A percentile compares a stretch with the other conserved stretches of the same genome.
Conservation (phyloP, 37 sponge, comb jelly and placozoan species). For the Eunapius fragilis region DNA sequence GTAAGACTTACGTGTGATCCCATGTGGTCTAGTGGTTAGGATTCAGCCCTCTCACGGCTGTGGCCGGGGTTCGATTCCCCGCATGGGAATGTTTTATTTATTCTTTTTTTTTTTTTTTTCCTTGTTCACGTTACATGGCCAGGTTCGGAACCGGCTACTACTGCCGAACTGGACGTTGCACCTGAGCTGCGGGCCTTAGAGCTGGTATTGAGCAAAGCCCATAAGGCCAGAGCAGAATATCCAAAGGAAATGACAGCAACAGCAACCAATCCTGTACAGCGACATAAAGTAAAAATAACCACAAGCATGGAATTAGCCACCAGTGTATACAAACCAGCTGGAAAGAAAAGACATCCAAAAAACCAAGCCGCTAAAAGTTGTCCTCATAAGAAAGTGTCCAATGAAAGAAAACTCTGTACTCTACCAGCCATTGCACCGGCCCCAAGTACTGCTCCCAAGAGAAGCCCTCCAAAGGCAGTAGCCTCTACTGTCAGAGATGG, state of each 20-base stretch:
- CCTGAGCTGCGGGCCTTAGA: constrained; percentile 27
- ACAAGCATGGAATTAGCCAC: background rate
- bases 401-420: background rate
- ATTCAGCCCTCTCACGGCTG: constrained; percentile 86
- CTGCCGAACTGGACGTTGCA: background rate
- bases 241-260: background rate
- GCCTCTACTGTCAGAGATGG: background rate
- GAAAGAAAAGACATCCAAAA: background rate
- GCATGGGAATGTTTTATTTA: constrained; percentile 59
- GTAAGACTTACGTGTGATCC: constrained; percentile 26
- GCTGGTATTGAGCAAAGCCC: constrained; percentile 31
- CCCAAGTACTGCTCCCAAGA: no score
- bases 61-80: constrained; percentile 90
- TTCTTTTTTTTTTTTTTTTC: constrained; percentile 8
- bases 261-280: background rate
- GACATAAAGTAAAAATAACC: background rate
- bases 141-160: background rate
- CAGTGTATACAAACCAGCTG: constrained; percentile 6
- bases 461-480: background rate
- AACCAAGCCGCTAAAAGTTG: background rate
- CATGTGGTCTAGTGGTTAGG: constrained; percentile 92
- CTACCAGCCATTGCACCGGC: no score
- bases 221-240: constrained; percentile 6
- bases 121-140: background rate
- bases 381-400: background rate